Base-by-base conservation (phyloP, 2,797 vertebrate species). In the Tiaroga cobitis region DNA sequence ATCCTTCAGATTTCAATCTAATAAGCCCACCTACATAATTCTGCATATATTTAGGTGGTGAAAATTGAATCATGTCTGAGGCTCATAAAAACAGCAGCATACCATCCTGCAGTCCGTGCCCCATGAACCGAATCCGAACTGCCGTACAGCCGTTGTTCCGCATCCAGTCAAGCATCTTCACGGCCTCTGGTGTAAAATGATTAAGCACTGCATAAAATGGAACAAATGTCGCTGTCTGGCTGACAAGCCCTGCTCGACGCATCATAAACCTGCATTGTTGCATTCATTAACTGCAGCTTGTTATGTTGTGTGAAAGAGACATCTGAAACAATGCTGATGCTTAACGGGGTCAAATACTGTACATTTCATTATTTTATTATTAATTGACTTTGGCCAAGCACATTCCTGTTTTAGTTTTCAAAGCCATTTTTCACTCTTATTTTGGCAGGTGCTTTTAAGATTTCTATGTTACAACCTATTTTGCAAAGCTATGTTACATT, bases 271-370 rank as follows among this genome's bases (percentile, higher is more conserved):
- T 84, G 75, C 51, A 84, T 59, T 39, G 75, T 46, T 61, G 83
- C 83, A 79, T 84, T 84, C 83, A 84, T 84, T 78, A 78, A 70
- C 82, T 5, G 3, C 26, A 49, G 75, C 75, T 78, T 84, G 83
- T 84, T 79, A 84, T 37, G 43, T 24, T 41, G 29, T 61, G 76
- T 61, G 29, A 68, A 37, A 43, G 51, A 26, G 54, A 49, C 37
- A 37, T 32, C 26, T 65, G 26, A 29, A 65, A 3, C 26, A 65
- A 18, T 32, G 26, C 63, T 18, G 29, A 18, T 65, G 61, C 26
- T 65, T 32, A 32, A 32, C 8, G 15, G 1, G 63, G 6, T 65
- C 29, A 65, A 32, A 65, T 32, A 32, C 61, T 37, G 29, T 29
- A 29, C 29, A 7, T 63, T 29, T 29, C 0, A n/a, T 2, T 29